phyloP scores from a whole-genome alignment of 2,797 vertebrate genomes.

The Schizopygopsis pylzovi region DNA sequence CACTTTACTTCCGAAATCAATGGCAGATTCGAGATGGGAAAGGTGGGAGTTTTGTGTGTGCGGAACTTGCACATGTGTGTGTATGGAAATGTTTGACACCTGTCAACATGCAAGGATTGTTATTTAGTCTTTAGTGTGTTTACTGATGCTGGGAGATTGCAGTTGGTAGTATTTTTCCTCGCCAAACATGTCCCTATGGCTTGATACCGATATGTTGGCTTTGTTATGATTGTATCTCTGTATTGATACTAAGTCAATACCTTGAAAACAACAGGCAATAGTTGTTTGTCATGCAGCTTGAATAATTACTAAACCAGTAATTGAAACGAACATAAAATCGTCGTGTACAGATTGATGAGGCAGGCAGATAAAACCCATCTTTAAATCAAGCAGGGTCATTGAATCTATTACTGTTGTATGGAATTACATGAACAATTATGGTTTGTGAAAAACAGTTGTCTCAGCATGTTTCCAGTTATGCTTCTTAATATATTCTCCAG shows the following conservation, averaged over 20 bases:
- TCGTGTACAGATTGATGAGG: not conserved
- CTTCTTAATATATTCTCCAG: not conserved
- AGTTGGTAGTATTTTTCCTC: not conserved
- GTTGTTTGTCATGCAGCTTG: not conserved
- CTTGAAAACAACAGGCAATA: not conserved
- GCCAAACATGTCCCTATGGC: not conserved
- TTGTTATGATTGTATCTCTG: not conserved
- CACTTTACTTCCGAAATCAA: conserved; percentile 81
- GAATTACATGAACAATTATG: not conserved
- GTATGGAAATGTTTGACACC: conserved; percentile 51
- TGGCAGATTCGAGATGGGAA: conserved; percentile 74
- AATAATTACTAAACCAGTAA: not conserved
- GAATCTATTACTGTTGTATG: not conserved
- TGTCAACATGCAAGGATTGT: conserved; percentile 26
- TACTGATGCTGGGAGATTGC: not conserved
- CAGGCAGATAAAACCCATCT: not conserved
- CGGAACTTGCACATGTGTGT: conserved; percentile 45
- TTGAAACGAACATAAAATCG: not conserved
- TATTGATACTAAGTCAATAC: not conserved
- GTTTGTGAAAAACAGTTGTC: not conserved
- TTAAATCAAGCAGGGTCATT: conserved; percentile 4
- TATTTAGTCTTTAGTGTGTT: conserved; percentile 21
- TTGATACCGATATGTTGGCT: not conserved
- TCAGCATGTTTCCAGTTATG: not conserved
- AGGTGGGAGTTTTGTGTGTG: conserved; percentile 56